A percentile compares a stretch with the other conserved stretches of the same genome.
Conservation (phyloP, 2,113 vertebrate species). For the Oreochromis aureus region DNA sequence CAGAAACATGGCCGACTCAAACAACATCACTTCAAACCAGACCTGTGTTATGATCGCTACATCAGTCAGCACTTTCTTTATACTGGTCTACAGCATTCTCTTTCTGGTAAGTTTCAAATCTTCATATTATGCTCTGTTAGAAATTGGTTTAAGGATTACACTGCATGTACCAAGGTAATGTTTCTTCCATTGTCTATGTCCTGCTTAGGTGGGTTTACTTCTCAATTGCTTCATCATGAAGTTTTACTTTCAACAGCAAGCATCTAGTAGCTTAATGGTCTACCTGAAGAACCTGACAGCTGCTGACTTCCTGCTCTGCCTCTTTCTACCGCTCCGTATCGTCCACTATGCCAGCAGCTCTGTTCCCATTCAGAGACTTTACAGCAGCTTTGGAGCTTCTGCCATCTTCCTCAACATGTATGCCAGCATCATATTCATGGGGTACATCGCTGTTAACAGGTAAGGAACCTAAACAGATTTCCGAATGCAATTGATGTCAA, state of each 20-base stretch:
- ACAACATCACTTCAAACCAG: not conserved
- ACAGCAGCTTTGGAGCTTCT: not conserved
- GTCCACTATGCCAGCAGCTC: not conserved
- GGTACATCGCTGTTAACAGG: not conserved
- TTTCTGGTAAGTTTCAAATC: not conserved
- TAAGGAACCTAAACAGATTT: not conserved
- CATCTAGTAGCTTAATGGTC: not conserved
- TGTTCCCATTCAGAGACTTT: not conserved
- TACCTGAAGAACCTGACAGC: not conserved
- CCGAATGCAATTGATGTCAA: rapidly evolving
- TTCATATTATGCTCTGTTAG: not conserved
- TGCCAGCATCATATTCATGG: not conserved
- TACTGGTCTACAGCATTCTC: not conserved
- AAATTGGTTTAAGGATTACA: not conserved
- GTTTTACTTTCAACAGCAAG: not conserved
- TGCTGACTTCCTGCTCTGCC: not conserved
- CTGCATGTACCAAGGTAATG: not conserved
- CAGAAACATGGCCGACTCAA: not conserved
- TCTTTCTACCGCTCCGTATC: not conserved
- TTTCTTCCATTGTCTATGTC: not conserved
- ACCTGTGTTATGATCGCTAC: rapidly evolving
- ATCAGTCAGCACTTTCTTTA: rapidly evolving
- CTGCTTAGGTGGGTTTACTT: not conserved
- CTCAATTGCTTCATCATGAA: not conserved
- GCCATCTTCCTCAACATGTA: not conserved